phyloP scores from a whole-genome alignment of 2,888 invertebrate genomes.

The Torymus aiolomorphi region DNA sequence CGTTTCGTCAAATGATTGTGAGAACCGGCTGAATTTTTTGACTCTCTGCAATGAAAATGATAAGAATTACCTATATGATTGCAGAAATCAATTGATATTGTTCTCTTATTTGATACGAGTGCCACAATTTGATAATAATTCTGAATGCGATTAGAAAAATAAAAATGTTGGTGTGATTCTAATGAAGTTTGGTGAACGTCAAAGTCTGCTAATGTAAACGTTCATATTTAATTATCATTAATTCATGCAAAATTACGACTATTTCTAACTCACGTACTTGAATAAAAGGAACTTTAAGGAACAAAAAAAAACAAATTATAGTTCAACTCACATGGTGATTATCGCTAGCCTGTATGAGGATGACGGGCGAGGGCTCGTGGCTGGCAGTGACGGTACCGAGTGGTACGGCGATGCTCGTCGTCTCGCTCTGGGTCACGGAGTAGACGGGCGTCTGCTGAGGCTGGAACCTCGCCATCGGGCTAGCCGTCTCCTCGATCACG shows the following conservation, averaged over 20 bases:
- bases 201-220: too few relatives aligned
- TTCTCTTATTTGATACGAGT: too few relatives aligned
- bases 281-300: too few relatives aligned
- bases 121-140: too few relatives aligned
- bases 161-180: too few relatives aligned
- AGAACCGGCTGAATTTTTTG: conserved; percentile 6
- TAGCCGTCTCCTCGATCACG: conserved; percentile 87
- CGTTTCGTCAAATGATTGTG: conserved; percentile 5
- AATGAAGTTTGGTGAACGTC: too few relatives aligned
- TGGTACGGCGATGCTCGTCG: conserved; percentile 70
- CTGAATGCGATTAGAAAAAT: too few relatives aligned
- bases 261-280: too few relatives aligned
- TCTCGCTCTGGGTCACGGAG: conserved; percentile 70
- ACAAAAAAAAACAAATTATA: neutral
- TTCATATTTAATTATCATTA: too few relatives aligned
- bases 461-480: conserved; percentile 82
- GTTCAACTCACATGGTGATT: conserved; percentile 35
- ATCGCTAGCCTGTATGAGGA: conserved; percentile 66
- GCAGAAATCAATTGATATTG: too few relatives aligned
- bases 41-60: conserved; percentile 27
- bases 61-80: neutral
- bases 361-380: conserved; percentile 69
- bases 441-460: conserved; percentile 86
- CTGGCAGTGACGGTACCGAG: conserved; percentile 70
- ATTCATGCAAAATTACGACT: too few relatives aligned